Percentiles rank a stretch among this genome's conserved stretches.
Conservation (phyloP, 2,888 invertebrate species). For the Eristalinus aeneus region DNA sequence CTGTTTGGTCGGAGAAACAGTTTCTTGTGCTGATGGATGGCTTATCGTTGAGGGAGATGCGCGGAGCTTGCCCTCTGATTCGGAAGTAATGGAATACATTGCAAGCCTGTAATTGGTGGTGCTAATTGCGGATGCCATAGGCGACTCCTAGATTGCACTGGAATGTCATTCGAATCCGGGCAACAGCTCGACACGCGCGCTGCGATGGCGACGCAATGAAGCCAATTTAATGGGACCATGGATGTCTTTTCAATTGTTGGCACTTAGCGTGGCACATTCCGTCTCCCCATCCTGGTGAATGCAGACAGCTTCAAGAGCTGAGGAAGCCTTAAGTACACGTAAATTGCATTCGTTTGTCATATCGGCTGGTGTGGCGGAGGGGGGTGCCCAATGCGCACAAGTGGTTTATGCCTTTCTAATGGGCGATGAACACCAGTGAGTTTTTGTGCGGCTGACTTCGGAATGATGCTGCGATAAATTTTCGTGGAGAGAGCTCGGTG, state of each 20-base stretch:
- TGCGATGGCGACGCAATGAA: not conserved
- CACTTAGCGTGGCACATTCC: not conserved
- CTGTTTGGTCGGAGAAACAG: not conserved
- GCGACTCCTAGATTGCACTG: not conserved
- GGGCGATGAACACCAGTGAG: not conserved
- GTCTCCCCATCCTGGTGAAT: not conserved
- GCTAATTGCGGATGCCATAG: constrained; percentile 6
- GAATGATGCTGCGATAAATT: not conserved
- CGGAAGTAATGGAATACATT: not conserved
- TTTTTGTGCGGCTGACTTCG: not conserved
- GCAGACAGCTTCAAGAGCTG: not conserved
- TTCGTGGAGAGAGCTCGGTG: not conserved
- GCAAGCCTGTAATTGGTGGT: constrained; percentile 12
- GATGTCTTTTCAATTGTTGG: constrained; percentile 1
- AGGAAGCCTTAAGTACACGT: not conserved
- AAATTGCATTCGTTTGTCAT: constrained; percentile 1
- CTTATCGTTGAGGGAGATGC: not conserved
- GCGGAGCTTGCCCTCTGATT: not conserved
- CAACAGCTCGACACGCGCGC: not conserved
- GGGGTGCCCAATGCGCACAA: not conserved
- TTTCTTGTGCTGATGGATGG: constrained; percentile 41
- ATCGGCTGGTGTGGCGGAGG: not conserved
- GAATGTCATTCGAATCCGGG: not conserved
- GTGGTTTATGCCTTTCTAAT: not conserved
- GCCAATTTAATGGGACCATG: not conserved